Conservation (phyloP, 2,797 vertebrate species). For the Valencia hispanica region DNA sequence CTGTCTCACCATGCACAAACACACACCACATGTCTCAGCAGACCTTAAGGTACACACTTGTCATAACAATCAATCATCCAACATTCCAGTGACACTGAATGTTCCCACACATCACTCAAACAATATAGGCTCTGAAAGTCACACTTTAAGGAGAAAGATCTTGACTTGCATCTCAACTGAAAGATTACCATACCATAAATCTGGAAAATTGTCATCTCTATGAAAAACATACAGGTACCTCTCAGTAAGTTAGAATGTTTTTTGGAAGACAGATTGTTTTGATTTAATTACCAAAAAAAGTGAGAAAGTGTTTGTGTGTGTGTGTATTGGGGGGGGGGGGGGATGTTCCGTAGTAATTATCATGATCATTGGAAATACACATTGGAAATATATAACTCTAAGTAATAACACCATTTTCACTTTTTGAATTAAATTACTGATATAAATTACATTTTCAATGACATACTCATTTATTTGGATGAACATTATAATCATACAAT, state of each 20-base stretch:
- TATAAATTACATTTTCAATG: background rate
- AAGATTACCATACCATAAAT: background rate
- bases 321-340: too few species aligned
- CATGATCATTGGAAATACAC: too few species aligned
- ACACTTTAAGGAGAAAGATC: constrained; percentile 12
- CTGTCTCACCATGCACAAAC: constrained; percentile 19
- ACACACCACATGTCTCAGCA: constrained; percentile 21
- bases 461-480: background rate
- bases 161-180: constrained; percentile 26
- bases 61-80: constrained; percentile 27
- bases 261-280: background rate
- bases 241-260: background rate
- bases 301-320: background rate
- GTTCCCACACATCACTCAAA: constrained; percentile 36
- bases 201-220: background rate
- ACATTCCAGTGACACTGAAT: constrained; percentile 31
- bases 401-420: background rate
- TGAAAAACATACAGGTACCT: background rate
- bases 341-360: too few species aligned
- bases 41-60: constrained; percentile 29
- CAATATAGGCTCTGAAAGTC: constrained; percentile 51
- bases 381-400: too few species aligned
- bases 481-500: background rate
- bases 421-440: background rate
- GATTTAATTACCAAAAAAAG: background rate